These are phyloP conservation scores for Meiosimyza platycephala DNA, from an alignment of 2,888 invertebrate species.

Conservation along the genomic window DNA sequence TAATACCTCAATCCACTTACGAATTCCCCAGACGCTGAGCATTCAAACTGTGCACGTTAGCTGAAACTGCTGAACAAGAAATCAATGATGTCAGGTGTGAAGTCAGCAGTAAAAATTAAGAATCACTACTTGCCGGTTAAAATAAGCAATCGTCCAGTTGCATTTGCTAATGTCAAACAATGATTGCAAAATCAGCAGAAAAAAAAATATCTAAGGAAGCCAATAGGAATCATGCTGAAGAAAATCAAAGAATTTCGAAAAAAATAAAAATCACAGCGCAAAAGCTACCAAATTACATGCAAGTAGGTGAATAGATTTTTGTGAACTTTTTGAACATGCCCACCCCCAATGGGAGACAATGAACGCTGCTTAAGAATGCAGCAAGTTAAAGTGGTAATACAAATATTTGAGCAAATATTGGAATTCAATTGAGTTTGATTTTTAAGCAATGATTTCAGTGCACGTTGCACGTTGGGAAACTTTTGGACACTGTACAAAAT, in stretches of 20 bases:
- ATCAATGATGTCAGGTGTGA: too few species aligned
- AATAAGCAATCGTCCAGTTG: background rate
- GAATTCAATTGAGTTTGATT: constrained; percentile 16
- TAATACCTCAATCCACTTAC: constrained; percentile 21
- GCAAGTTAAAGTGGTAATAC: constrained; percentile 14
- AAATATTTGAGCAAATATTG: constrained; percentile 33
- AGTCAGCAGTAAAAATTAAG: too few species aligned
- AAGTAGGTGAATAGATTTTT: constrained; percentile 10
- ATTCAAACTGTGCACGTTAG: constrained; percentile 15
- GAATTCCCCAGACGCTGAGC: constrained; percentile 26
- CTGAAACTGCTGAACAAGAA: too few species aligned
- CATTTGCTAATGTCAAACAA: constrained; percentile 30
- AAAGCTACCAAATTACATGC: background rate
- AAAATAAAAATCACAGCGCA: constrained; percentile 3
- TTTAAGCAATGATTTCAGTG: background rate
- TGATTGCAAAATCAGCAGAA: constrained; percentile 32
- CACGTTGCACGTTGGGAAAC: too few species aligned
- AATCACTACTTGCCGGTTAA: too few species aligned
- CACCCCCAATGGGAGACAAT: background rate
- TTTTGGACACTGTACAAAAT: background rate
- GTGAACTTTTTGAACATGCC: too few species aligned
- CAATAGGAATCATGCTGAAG: constrained; percentile 9
- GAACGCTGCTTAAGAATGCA: background rate
- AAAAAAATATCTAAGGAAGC: background rate
- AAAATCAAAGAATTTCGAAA: background rate